A percentile compares a stretch with the other conserved stretches of the same genome.
phyloP scores from a whole-genome alignment of 2,113 vertebrate genomes.

The Elgaria multicarinata region DNA sequence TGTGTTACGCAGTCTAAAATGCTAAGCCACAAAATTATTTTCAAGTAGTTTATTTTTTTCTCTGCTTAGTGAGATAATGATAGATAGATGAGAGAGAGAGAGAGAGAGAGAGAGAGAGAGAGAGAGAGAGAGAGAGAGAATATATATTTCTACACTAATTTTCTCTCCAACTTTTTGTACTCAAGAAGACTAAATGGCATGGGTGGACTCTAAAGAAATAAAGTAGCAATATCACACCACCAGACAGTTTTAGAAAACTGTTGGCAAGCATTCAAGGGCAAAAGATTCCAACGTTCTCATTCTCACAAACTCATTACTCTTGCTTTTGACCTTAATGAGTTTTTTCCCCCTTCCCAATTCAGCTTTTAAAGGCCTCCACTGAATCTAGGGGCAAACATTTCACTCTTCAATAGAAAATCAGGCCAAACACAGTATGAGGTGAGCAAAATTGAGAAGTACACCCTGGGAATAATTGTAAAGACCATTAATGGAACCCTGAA shows the following conservation, averaged over 20 bases:
- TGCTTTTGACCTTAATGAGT: constrained; percentile 58
- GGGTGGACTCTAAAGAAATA: constrained; percentile 1
- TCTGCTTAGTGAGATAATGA: too few relatives aligned
- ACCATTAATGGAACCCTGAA: constrained; percentile 36
- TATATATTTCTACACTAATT: neutral
- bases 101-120: neutral
- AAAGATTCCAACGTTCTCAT: constrained; percentile 25
- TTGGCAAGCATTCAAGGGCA: constrained; percentile 17
- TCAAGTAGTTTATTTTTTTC: neutral
- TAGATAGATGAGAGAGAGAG: too few relatives aligned
- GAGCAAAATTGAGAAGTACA: constrained; percentile 47
- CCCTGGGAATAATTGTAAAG: constrained; percentile 47
- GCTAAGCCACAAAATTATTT: neutral
- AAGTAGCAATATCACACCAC: neutral
- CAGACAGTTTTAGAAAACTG: constrained; percentile 26
- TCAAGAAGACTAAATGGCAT: constrained; percentile 1
- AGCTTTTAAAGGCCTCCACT: constrained; percentile 57
- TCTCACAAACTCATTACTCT: constrained; percentile 54
- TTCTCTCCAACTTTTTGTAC: neutral
- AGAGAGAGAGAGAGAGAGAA: neutral
- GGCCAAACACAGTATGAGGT: constrained; percentile 31
- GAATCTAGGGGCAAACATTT: constrained; percentile 59
- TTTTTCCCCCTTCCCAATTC: constrained; percentile 30
- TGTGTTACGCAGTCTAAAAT: neutral
- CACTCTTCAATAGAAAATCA: constrained; percentile 51